phyloP scores from a whole-genome alignment of 1,140 invertebrate species.

The Chironomus tepperi region DNA sequence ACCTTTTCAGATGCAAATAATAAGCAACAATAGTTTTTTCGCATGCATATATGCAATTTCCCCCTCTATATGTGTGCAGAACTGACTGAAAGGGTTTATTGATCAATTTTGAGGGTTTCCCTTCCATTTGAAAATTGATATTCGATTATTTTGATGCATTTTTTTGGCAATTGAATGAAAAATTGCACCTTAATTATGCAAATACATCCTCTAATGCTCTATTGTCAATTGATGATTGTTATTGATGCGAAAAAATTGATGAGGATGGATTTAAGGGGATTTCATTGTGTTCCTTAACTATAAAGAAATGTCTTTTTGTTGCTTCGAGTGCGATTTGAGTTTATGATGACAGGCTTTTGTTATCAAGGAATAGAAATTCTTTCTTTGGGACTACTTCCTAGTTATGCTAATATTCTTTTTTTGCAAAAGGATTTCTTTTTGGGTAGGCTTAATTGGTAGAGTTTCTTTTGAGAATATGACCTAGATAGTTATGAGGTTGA shows the following conservation, averaged over 20 bases:
- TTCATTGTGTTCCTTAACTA: no score
- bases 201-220: not conserved
- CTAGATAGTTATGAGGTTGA: no score
- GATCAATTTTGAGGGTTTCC: constrained; percentile 17
- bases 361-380: no score
- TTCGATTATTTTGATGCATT: not conserved
- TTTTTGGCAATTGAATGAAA: constrained; percentile 20
- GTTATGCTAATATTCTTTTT: no score
- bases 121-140: not conserved
- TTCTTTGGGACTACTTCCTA: no score
- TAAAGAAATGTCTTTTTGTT: no score
- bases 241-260: not conserved
- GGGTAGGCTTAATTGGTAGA: no score
- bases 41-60: not conserved
- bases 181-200: constrained; percentile 24
- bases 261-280: constrained; percentile 2
- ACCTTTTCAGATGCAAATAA: not conserved
- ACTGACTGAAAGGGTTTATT: constrained; percentile 5
- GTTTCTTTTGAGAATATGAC: not conserved
- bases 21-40: no score
- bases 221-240: not conserved
- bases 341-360: no score
- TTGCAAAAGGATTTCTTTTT: no score
- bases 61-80: not conserved
- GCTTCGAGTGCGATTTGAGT: no score